phyloP scores from a whole-genome alignment of 2,797 vertebrate genomes.

The Podarcis lilfordi region DNA sequence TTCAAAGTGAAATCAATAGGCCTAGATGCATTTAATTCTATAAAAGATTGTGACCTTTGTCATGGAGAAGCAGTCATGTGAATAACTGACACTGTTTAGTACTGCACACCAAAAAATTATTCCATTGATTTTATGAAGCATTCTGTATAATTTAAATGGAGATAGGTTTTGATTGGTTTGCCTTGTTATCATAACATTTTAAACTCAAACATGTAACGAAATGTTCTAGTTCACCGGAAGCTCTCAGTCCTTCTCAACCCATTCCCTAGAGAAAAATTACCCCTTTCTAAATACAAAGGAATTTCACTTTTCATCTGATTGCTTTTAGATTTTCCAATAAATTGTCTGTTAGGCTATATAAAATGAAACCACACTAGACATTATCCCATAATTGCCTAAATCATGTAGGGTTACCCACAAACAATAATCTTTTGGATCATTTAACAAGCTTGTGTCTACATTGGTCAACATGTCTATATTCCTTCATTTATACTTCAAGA shows the following conservation, averaged over 20 bases:
- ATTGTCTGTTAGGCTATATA: slow-evolving; percentile 82
- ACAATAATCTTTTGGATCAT: slow-evolving; percentile 65
- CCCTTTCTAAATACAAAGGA: slow-evolving; percentile 78
- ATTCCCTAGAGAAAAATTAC: slow-evolving; percentile 68
- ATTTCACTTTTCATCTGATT: slow-evolving; percentile 79
- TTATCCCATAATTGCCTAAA: slow-evolving; percentile 70
- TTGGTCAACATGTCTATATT: slow-evolving; percentile 11
- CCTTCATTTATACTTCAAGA: slow-evolving; percentile 22
- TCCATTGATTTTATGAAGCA: slow-evolving; percentile 2
- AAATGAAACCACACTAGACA: slow-evolving; percentile 81
- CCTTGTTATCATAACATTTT: slow-evolving; percentile 82
- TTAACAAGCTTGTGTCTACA: neutral
- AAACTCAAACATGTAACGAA: slow-evolving; percentile 86
- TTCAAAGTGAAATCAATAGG: neutral
- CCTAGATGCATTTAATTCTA: neutral
- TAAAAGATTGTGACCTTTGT: neutral
- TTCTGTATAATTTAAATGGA: slow-evolving; percentile 16
- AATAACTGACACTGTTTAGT: slow-evolving; percentile 4
- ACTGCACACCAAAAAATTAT: neutral
- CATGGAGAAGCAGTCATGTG: neutral
- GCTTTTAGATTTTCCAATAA: slow-evolving; percentile 77
- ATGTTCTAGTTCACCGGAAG: slow-evolving; percentile 77
- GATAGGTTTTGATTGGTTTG: slow-evolving; percentile 58
- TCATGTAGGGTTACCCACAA: slow-evolving; percentile 75
- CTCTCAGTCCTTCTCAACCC: slow-evolving; percentile 75